Percentiles rank a stretch among this genome's conserved stretches.
Evolutionary conservation across 2,797 vertebrate genomes (phyloP).

Genomic region (Notolabrus celidotus): DNA sequence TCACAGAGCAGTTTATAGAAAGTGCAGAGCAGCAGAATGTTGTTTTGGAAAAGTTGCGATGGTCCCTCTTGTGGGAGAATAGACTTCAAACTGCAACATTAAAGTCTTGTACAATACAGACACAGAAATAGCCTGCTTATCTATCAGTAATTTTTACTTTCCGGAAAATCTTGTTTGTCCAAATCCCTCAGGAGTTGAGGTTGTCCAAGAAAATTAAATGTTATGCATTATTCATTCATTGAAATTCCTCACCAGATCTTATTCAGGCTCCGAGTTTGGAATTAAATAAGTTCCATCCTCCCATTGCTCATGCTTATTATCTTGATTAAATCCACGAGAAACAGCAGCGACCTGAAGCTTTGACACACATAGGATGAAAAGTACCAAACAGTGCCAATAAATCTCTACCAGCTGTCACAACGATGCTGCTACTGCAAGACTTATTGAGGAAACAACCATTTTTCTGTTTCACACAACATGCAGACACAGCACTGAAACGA

Average conservation of each 20-base stretch:
- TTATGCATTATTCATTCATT: constrained; percentile 34
- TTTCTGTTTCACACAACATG: constrained; percentile 1
- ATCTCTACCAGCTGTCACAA: constrained; percentile 10
- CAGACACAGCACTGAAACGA: neutral
- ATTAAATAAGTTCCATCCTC: constrained; percentile 30
- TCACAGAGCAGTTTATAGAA: constrained; percentile 69
- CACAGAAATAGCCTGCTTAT: constrained; percentile 58
- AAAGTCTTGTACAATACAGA: constrained; percentile 28
- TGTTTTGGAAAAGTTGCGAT: constrained; percentile 70
- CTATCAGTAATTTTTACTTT: constrained; percentile 59
- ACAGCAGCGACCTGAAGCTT: constrained; percentile 12
- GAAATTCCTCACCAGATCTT: constrained; percentile 31
- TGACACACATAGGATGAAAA: constrained; percentile 14
- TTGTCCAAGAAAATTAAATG: constrained; percentile 48
- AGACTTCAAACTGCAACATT: constrained; percentile 42
- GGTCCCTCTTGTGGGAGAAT: constrained; percentile 56
- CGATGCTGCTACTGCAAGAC: neutral
- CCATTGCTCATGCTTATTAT: constrained; percentile 32
- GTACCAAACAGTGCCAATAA: constrained; percentile 6
- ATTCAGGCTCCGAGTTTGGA: constrained; percentile 23
- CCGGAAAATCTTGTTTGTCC: constrained; percentile 40
- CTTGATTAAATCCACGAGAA: constrained; percentile 4
- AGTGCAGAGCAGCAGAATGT: constrained; percentile 67
- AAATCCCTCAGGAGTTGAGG: constrained; percentile 21
- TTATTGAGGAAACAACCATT: constrained; percentile 13